Percentiles rank a stretch among this genome's conserved stretches.
Evolutionary conservation across 2,113 vertebrate species (phyloP).

Genomic region (Lagenorhynchus albirostris): DNA sequence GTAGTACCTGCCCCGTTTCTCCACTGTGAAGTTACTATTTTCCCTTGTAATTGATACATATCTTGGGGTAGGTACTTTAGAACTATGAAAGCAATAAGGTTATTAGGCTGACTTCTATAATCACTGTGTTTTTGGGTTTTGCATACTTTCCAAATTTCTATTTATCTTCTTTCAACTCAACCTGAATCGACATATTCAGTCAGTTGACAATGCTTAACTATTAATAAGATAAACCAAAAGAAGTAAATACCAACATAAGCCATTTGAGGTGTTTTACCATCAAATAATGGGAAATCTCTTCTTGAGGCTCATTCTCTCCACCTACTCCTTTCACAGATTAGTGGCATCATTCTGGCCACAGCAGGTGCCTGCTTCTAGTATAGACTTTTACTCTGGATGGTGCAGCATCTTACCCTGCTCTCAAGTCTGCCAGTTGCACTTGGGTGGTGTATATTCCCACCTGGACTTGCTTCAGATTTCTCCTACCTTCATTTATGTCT

Average conservation of each 20-base stretch:
- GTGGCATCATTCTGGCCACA: neutral
- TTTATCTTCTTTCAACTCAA: neutral
- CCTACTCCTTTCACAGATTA: neutral
- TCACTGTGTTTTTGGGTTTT: neutral
- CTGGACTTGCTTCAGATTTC: neutral
- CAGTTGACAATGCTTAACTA: neutral
- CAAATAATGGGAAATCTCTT: neutral
- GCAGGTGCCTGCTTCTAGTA: neutral
- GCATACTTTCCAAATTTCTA: neutral
- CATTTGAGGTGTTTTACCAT: neutral
- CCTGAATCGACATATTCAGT: neutral
- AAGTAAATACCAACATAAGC: neutral
- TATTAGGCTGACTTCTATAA: neutral
- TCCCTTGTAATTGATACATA: neutral
- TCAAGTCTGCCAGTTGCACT: neutral
- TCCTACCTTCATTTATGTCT: neutral
- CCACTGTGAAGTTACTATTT: neutral
- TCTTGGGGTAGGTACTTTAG: neutral
- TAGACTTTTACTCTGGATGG: accelerated
- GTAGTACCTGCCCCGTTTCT: neutral
- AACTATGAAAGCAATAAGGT: neutral
- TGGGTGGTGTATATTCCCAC: neutral
- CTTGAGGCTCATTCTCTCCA: neutral
- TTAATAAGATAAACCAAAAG: neutral
- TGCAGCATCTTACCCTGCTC: neutral